These are phyloP conservation scores for Lepidocyrtinus sp. DNA, from an alignment of 2,888 invertebrate species.

Conservation along the genomic window DNA sequence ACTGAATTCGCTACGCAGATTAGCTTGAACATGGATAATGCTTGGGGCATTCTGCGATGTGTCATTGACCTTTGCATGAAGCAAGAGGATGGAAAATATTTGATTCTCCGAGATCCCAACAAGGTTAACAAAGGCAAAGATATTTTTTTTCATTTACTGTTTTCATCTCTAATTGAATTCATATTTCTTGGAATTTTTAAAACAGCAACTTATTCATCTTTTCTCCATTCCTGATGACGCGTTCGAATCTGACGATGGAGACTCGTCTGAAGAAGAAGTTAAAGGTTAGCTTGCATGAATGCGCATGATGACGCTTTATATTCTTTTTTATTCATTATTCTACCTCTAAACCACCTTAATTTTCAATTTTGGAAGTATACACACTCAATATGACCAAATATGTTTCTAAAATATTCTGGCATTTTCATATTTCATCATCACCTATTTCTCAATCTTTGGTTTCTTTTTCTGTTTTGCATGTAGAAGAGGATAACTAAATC, in stretches of 20 bases:
- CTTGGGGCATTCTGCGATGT: conserved; percentile 98
- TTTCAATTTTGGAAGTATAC: no score
- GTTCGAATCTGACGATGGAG: conserved; percentile 97
- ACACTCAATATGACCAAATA: no score
- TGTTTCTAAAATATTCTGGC: conserved; percentile 8
- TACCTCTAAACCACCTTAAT: no score
- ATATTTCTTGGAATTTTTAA: conserved; percentile 44
- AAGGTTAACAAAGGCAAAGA: conserved; percentile 76
- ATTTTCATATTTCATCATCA: conserved; percentile 33
- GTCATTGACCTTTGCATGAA: conserved; percentile 98
- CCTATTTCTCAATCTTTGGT: conserved; percentile 29
- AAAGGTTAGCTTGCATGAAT: conserved; percentile 71
- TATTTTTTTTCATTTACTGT: not conserved
- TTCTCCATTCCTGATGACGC: conserved; percentile 99
- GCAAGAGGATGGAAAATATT: conserved; percentile 93
- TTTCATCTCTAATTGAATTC: not conserved
- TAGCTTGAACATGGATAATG: conserved; percentile 99
- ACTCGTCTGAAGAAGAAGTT: conserved; percentile 87
- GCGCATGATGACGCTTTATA: conserved; percentile 33
- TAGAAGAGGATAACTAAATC: conserved; percentile 59
- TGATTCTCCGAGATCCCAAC: conserved; percentile 99
- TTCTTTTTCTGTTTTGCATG: conserved; percentile 54
- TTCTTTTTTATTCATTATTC: no score
- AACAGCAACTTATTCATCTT: conserved; percentile 90
- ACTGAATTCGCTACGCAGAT: conserved; percentile 99